Base-by-base conservation (phyloP, 1,140 invertebrate genomes). In the Drosophila lacertosa region DNA sequence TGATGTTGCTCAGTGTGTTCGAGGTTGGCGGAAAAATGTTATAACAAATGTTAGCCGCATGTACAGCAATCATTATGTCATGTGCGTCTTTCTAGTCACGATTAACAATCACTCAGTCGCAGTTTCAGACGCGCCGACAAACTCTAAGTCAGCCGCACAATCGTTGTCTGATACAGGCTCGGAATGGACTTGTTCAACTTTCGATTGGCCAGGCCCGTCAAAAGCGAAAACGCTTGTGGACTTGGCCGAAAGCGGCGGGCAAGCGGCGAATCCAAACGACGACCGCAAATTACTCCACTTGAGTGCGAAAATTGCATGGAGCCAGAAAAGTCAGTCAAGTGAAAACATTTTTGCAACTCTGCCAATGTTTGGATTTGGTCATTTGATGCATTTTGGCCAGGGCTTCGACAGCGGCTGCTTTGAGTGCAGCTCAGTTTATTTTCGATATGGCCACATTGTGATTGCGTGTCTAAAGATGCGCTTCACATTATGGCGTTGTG, bases 181-280 rank as follows among this genome's bases (percentile, higher is more conserved):
- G 63, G 74, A 88, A 88, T 81, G 74, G 82, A 86, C 77, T 88
- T 88, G 74, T 77, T 71, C 82, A 81, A 71, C 77, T 77, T 77
- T 80, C 59, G 74, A 81, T 86, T 86, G 74, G 54, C 50, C 15
- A 15, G 32, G 22, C 29, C 29, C 53, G 40, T 64, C 65, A 59
- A 81, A 74, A 55, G 66, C 59, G 37, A 70, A 74, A 64, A 33
- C 53, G 54, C 16, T 48, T 29, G n/a, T 42, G 13, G 35, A n/a
- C 1, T 0, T 0, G 39, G 35, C 2, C 15, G 0, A 4, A 13
- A 18, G 5, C 4, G n/a, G 24, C 2, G 3, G 10, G 6, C 4
- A 3, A 18, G 13, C 10, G 39, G 60, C 44, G 33, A 64, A 64
- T 64, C 29, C 59, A 65, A 78, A 83, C 64, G 71, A 75, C 66